These are phyloP conservation scores for Electrophaes corylata DNA, from an alignment of 2,888 invertebrate species.

Conservation along the genomic window DNA sequence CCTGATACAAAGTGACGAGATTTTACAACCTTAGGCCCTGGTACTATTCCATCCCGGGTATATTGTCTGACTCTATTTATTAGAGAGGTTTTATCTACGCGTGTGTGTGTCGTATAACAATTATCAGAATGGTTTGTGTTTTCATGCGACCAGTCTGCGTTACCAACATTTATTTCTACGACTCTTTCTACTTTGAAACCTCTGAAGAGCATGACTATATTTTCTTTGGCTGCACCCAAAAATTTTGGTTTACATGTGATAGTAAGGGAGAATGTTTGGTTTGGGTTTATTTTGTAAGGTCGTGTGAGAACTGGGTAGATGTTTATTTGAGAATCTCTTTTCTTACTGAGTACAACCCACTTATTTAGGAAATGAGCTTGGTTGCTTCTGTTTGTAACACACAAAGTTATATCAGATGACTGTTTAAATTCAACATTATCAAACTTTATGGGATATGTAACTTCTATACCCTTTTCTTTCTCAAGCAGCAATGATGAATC, in stretches of 20 bases:
- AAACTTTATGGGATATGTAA: conserved; percentile 81
- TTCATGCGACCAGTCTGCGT: conserved; percentile 39
- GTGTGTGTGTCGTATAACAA: conserved; percentile 30
- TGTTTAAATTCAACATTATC: conserved; percentile 68
- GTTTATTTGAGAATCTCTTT: conserved; percentile 78
- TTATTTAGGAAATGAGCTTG: conserved; percentile 71
- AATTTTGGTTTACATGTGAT: conserved; percentile 84
- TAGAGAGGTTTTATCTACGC: conserved; percentile 46
- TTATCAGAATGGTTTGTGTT: conserved; percentile 12
- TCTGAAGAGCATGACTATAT: conserved; percentile 85
- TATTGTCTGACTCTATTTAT: conserved; percentile 57
- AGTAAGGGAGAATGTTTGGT: conserved; percentile 65
- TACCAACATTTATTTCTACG: conserved; percentile 80
- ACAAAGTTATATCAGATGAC: conserved; percentile 50
- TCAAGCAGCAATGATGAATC: conserved; percentile 56
- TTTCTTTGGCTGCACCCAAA: conserved; percentile 85
- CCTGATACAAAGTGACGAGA: conserved; percentile 86
- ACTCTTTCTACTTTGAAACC: conserved; percentile 85
- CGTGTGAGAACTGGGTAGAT: conserved; percentile 67
- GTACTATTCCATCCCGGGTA: conserved; percentile 56
- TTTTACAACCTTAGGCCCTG: conserved; percentile 81
- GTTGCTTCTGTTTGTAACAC: conserved; percentile 74
- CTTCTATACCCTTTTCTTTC: conserved; percentile 78
- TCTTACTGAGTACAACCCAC: conserved; percentile 79
- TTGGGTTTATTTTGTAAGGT: conserved; percentile 65